Evolutionary conservation across 2,888 invertebrate species (phyloP), one percentile per base, ranked within the genome.

Genomic region (Diarsia dahlii): DNA sequence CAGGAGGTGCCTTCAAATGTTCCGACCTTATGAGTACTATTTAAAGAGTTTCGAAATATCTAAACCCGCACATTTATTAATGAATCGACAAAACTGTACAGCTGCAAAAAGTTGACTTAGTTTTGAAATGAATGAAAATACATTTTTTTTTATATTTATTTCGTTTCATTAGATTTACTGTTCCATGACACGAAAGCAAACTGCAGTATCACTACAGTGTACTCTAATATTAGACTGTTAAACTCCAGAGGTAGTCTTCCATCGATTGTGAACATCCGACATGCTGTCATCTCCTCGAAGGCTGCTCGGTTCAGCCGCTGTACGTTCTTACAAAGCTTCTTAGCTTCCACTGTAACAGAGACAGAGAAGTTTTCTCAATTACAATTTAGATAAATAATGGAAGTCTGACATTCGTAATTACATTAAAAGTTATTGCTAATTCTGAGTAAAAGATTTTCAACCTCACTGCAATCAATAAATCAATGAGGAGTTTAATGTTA

Each of bases 291-390:
- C 63, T 81, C 64, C 28, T 67, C 46, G 13, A 79, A 68, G 28
- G 12, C 28, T 15, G 82, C 82, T n/a, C 58, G 81, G n/a, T 68
- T 79, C 46, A 79, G 13, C 0, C 82, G 64, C 60, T 18, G 65
- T 28, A 79, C 79, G 54, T 79, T 82, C 65, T 79, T 82, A 23
- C 82, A 79, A 3, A 79, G 48, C 5, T 64, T 70, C 56, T 82
- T 79, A 45, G 67, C 82, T 60, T 79, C 58, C 3, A 34, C 81
- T 79, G 48, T 13, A 68, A 75, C 4, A 23, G 13, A 39, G 39
- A 58, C 39, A 28, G 58, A 34, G 0, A 34, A 8, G 39, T 39
- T 39, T 39, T 39, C 8, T 39, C 39, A 39, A 39, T 8, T 6
- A 39, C 8, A 39, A 39, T 39, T 8, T 39, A 39, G 39, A 39